Conservation (phyloP, 2,113 vertebrate genomes). For the Candoia aspera region DNA sequence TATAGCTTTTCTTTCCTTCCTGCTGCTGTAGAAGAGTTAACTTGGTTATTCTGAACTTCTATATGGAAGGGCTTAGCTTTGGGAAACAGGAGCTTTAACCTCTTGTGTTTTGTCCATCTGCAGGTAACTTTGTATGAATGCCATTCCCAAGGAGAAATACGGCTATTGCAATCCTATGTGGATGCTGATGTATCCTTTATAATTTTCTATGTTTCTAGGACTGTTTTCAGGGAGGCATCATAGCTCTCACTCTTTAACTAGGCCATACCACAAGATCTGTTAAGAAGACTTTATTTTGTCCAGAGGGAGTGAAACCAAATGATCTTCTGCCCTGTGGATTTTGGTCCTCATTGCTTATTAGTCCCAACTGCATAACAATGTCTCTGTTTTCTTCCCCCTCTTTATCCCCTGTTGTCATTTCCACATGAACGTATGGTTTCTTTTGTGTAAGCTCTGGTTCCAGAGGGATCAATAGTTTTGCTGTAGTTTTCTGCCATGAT, state of each 20-base stretch:
- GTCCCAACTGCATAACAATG: no score
- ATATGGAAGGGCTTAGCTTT: not conserved
- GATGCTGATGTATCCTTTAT: conserved; percentile 96
- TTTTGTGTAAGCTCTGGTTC: not conserved
- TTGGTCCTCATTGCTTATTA: not conserved
- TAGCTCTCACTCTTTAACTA: not conserved
- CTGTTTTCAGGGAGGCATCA: not conserved
- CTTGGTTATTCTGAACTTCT: not conserved
- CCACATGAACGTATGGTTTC: not conserved
- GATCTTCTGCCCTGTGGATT: not conserved
- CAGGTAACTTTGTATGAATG: conserved; percentile 98
- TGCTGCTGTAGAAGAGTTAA: not conserved
- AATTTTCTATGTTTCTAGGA: not conserved
- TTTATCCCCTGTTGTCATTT: not conserved
- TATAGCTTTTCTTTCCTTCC: not conserved
- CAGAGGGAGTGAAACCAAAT: not conserved
- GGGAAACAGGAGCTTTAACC: not conserved
- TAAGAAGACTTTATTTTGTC: not conserved
- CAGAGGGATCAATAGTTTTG: not conserved
- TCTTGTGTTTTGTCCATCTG: conserved; percentile 33
- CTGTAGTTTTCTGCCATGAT: not conserved
- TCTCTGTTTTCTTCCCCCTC: not conserved
- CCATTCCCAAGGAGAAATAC: conserved; percentile 95
- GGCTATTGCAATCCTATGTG: conserved; percentile 94
- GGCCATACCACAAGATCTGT: not conserved